Evolutionary conservation across 2,797 vertebrate species (phyloP).

Genomic region (Cossypha niveicapilla): DNA sequence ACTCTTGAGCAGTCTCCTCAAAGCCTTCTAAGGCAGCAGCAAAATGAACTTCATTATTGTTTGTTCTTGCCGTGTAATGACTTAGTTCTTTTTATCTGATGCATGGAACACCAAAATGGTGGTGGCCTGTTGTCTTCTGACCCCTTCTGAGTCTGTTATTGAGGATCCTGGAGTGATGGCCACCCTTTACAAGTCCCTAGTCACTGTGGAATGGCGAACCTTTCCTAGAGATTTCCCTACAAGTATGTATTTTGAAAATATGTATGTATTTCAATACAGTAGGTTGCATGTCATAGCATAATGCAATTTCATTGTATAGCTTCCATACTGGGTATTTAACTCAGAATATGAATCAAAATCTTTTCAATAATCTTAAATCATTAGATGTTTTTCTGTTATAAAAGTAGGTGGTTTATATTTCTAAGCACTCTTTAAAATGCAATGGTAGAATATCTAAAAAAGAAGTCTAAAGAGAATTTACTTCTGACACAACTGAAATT

Average conservation of each 20-base stretch:
- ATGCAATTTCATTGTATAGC: background rate
- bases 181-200: rapidly evolving
- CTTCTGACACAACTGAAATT: background rate
- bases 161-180: background rate
- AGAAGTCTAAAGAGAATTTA: background rate
- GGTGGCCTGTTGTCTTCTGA: background rate
- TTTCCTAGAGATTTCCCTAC: background rate
- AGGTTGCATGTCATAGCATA: background rate
- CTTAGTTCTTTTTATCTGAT: background rate
- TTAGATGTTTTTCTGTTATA: background rate
- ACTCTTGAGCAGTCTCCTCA: background rate
- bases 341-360: background rate
- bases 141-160: background rate
- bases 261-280: background rate
- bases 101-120: background rate
- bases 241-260: background rate
- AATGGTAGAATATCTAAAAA: background rate
- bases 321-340: background rate
- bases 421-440: background rate
- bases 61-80: background rate
- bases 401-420: background rate
- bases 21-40: background rate
- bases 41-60: background rate
- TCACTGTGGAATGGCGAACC: rapidly evolving
- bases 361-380: background rate